Evolutionary conservation across 2,888 invertebrate species (phyloP), one percentile per base, ranked within the genome.

Genomic region (Petrolisthes cinctipes): DNA sequence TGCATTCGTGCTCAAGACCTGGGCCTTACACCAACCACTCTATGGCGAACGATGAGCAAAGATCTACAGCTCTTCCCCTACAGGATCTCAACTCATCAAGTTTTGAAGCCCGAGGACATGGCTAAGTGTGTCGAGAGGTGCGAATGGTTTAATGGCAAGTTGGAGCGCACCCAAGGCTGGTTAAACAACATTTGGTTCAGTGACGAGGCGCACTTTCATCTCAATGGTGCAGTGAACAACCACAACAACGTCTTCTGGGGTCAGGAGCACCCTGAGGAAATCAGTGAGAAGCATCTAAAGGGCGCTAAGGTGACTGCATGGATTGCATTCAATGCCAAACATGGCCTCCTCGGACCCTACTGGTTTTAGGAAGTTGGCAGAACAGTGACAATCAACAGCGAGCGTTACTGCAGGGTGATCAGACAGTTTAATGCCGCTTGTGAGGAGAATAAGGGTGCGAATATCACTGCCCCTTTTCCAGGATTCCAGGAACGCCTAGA

Each of bases 291-390:
- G 71, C 37, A 82, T 14, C 20, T 82, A 68, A 82, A 20, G 53
- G 82, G 82, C 53, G 68, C 71, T 17, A 66, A 82, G 66, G 82
- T 82, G 68, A 82, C 68, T 68, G 68, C 57, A 14, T 82, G 66
- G 23, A 54, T 82, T 9, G 82, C 82, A 7, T 82, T 68, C 82
- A 82, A 68, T 82, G 82, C 66, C 66, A 82, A 68, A 51, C 82
- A 82, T 68, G 82, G 82, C 51, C n/a, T 82, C 20, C 82, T 82
- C 23, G 66, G 53, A 37, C 82, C 68, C 53, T 82, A 82, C 23
- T 82, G 66, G 82, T 82, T 82, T 68, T 5, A 71, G 11, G 53
- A 68, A 82, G 82, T 66, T 82, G 71, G 82, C 68, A 4, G 53
- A 51, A 82, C 82, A 7, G 51, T 82, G 68, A 82, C 53, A 11